Base-by-base conservation (phyloP, 2,113 vertebrate genomes). In the Hippocampus barbouri region DNA sequence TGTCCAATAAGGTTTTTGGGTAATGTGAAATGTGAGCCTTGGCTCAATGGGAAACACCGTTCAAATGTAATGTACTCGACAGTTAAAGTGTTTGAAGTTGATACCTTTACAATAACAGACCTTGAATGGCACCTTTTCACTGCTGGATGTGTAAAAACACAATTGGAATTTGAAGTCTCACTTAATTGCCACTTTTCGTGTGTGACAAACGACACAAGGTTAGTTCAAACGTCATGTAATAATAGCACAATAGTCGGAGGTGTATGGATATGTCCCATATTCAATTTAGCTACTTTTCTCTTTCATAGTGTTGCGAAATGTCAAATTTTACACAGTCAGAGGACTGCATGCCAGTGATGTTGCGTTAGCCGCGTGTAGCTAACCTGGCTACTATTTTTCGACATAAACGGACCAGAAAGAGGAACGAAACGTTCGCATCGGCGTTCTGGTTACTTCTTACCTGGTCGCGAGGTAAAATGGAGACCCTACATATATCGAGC, bases 361-460 rank as follows among this genome's bases (percentile, higher is more conserved):
- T 57, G 56, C 65, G 59, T 69, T 81, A 89, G 80, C 74, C 41
- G 4, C 49, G 40, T 62, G 57, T n/a, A 41, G 80, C 79, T 79
- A 81, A 71, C 57, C 66, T 72, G 76, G 75, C 74, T 3, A 34
- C 18, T 12, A 51, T 27, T 47, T 27, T 66, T 43, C 40, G 11
- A 47, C 64, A 27, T 47, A 15, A 16, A 66, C 9, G 7, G 14
- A 25, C 12, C 16, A 27, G n/a, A 47, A 65, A 14, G 40, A 3
- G 10, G 18, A 18, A 12, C 2, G 21, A 64, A 43, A 65, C 38
- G 5, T 14, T 4, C 6, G 41, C 40, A 40, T 11, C 23, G 63
- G 40, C 10, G 3, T 1, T 23, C 11, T 43, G 40, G 2, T 1
- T 7, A 23, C 1, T 54, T 41, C 86, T 86, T 75, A 90, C 89